Percentiles rank a stretch among this genome's conserved stretches.
phyloP scores from a whole-genome alignment of 1,140 invertebrate species.

The Cecropterus lyciades region DNA sequence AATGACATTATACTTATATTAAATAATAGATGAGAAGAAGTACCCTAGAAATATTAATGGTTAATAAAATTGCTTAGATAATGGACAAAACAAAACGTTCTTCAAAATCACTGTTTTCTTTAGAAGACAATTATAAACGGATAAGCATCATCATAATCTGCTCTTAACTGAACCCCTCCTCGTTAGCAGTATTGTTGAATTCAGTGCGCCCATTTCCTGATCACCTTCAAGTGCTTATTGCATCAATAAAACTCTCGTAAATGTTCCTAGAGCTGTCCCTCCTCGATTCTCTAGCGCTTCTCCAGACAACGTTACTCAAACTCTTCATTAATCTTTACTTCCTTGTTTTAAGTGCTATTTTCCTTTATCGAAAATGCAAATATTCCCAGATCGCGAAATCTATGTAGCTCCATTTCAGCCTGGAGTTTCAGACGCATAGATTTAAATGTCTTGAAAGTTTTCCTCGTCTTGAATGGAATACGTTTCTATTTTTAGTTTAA shows the following conservation, averaged over 20 bases:
- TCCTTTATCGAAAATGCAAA: conserved; percentile 8
- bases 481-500: conserved; percentile 1
- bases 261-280: conserved; percentile 49
- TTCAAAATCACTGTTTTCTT: background rate
- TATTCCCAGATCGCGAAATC: background rate
- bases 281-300: conserved; percentile 43
- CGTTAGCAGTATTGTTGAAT: conserved; percentile 38
- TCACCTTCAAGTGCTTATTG: conserved; percentile 59
- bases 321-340: conserved; percentile 4
- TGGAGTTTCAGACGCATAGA: conserved; percentile 51
- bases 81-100: background rate
- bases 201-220: conserved; percentile 38
- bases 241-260: conserved; percentile 67
- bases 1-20: too few species aligned
- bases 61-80: background rate
- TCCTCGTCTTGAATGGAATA: conserved; percentile 13
- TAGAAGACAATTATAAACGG: conserved; percentile 1
- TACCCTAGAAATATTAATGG: too few species aligned
- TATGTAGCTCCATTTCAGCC: conserved; percentile 39
- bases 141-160: conserved; percentile 13
- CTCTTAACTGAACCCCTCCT: conserved; percentile 23
- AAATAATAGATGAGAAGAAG: too few species aligned
- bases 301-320: conserved; percentile 33
- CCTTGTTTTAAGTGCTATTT: conserved; percentile 11
- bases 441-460: conserved; percentile 61